These are phyloP conservation scores for Indri indri DNA, from an alignment of 2,113 vertebrate species.

Conservation along the genomic window DNA sequence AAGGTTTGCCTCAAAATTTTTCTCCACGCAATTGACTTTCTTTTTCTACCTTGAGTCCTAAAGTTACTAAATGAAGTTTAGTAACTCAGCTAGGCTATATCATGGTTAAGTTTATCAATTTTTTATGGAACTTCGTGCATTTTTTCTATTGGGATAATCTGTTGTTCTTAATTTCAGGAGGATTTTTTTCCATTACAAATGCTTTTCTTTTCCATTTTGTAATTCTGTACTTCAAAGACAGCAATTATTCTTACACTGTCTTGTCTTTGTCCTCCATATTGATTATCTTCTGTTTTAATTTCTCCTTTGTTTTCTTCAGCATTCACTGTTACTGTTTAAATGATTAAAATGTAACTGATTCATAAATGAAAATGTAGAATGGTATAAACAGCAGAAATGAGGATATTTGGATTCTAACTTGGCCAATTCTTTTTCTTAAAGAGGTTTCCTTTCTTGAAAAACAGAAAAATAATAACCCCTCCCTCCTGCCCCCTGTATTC, in stretches of 20 bases:
- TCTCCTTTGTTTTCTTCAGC: not conserved
- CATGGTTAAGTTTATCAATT: not conserved
- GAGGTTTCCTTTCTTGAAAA: not conserved
- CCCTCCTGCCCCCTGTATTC: not conserved
- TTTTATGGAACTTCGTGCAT: not conserved
- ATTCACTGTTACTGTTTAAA: not conserved
- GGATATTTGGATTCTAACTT: not conserved
- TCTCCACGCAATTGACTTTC: not conserved
- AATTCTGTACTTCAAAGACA: not conserved
- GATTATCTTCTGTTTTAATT: not conserved
- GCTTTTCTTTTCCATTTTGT: not conserved
- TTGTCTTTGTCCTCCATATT: not conserved
- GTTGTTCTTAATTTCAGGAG: not conserved
- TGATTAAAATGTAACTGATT: not conserved
- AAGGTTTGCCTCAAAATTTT: not conserved
- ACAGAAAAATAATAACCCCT: not conserved
- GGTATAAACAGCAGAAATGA: not conserved
- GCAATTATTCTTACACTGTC: not conserved
- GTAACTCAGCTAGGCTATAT: not conserved
- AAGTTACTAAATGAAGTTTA: not conserved
- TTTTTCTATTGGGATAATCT: not conserved
- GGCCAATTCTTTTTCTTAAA: not conserved
- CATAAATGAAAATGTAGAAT: not conserved
- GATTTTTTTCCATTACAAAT: not conserved
- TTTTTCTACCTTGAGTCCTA: not conserved